phyloP scores from a whole-genome alignment of 2,888 invertebrate species.

The Vannuccia rotundouncinata region DNA sequence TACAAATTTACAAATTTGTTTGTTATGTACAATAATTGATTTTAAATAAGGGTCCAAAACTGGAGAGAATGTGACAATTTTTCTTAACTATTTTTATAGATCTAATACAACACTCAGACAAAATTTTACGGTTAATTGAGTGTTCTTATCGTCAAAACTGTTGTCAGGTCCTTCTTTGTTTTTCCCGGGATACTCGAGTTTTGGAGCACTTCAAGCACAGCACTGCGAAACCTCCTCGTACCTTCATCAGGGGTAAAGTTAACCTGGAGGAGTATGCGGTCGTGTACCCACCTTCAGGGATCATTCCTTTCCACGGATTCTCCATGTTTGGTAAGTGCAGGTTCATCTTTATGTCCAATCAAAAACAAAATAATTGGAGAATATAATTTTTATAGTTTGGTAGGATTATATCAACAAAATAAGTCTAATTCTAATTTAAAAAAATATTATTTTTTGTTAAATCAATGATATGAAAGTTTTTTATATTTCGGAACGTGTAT shows the following conservation, averaged over 20 bases:
- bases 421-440: too few species aligned
- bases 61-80: background rate
- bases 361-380: too few species aligned
- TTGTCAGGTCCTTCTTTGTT: constrained; percentile 67
- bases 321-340: constrained; percentile 79
- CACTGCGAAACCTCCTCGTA: constrained; percentile 65
- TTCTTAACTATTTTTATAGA: background rate
- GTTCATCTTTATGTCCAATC: too few species aligned
- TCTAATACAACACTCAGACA: too few species aligned
- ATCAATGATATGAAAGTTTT: too few species aligned
- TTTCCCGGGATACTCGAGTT: constrained; percentile 73
- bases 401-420: too few species aligned
- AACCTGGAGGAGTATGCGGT: constrained; percentile 65
- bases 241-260: constrained; percentile 69
- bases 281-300: constrained; percentile 82
- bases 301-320: constrained; percentile 92
- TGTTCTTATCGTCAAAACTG: too few species aligned
- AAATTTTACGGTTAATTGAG: too few species aligned
- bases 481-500: too few species aligned
- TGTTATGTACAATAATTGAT: background rate
- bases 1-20: background rate
- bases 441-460: too few species aligned
- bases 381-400: too few species aligned
- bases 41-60: background rate
- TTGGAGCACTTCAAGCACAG: constrained; percentile 64